Conservation (phyloP, 2,888 invertebrate species). For the Eurois occulta region DNA sequence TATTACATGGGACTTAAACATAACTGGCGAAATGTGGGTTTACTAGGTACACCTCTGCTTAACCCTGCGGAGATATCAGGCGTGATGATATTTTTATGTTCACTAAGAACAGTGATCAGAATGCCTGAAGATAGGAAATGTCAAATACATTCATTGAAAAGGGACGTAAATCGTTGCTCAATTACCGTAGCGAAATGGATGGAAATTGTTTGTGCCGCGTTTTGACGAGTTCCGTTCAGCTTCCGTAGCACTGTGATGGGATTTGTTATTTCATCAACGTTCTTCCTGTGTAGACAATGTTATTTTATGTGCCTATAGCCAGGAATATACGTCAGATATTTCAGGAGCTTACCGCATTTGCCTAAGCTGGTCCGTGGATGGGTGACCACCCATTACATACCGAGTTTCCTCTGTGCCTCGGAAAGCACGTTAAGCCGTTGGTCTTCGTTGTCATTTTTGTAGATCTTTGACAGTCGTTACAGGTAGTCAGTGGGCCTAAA, state of each 20-base stretch:
- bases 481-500: no score
- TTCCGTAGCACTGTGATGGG: constrained; percentile 39
- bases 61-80: no score
- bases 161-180: constrained; percentile 38
- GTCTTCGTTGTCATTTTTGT: no score
- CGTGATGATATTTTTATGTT: not conserved
- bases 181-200: constrained; percentile 47
- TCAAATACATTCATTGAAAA: constrained; percentile 31
- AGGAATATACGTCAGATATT: not conserved
- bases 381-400: no score
- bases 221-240: constrained; percentile 37
- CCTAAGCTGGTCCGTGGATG: no score
- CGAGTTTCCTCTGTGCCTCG: no score
- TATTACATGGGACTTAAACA: no score
- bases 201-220: constrained; percentile 58
- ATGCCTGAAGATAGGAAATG: constrained; percentile 18
- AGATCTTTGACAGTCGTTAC: no score
- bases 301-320: not conserved
- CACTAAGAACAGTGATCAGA: not conserved
- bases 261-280: constrained; percentile 49
- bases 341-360: no score
- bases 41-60: no score
- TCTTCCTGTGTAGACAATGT: constrained; percentile 9
- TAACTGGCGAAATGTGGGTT: no score
- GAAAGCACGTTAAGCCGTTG: no score